Percentiles rank a stretch among this genome's conserved stretches.
Conservation (phyloP, 2,888 invertebrate species). For the Sphaeridia pumilis region DNA sequence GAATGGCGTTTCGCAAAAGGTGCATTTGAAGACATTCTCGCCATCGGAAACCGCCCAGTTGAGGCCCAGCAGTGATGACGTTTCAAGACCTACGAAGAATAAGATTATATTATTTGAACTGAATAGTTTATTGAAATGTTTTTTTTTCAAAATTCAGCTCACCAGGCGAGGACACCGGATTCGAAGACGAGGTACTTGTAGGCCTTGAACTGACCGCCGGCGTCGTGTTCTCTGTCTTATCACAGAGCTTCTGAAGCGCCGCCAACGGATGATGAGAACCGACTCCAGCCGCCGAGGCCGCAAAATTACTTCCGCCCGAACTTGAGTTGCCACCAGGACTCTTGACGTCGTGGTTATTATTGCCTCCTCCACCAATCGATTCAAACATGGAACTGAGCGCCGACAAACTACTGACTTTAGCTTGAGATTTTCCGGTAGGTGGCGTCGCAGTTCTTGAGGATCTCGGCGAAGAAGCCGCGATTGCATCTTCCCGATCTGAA, state of each 20-base stretch:
- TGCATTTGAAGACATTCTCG: slow-evolving; percentile 66
- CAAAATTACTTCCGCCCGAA: slow-evolving; percentile 41
- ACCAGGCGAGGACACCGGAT: slow-evolving; percentile 33
- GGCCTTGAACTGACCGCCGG: slow-evolving; percentile 43
- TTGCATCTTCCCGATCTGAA: slow-evolving; percentile 6
- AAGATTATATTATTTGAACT: not conserved
- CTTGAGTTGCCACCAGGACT: slow-evolving; percentile 19
- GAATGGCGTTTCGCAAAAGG: slow-evolving; percentile 88
- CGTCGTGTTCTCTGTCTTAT: slow-evolving; percentile 74
- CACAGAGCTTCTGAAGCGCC: slow-evolving; percentile 87
- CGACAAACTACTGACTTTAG: slow-evolving; percentile 52
- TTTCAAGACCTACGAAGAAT: slow-evolving; percentile 14
- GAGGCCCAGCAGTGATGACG: slow-evolving; percentile 20
- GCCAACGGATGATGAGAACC: slow-evolving; percentile 76
- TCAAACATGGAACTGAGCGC: slow-evolving; percentile 85
- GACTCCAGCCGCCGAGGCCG: no score
- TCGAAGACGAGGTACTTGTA: slow-evolving; percentile 38
- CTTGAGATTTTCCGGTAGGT: slow-evolving; percentile 20
- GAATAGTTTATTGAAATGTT: not conserved
- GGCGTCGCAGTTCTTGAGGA: slow-evolving; percentile 40
- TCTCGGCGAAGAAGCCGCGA: slow-evolving; percentile 49
- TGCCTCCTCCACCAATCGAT: slow-evolving; percentile 53
- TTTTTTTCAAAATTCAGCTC: not conserved
- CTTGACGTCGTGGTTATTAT: slow-evolving; percentile 14
- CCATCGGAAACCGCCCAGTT: slow-evolving; percentile 26